These are phyloP conservation scores for Abrostola tripartita DNA, from an alignment of 2,888 invertebrate species.

Conservation along the genomic window DNA sequence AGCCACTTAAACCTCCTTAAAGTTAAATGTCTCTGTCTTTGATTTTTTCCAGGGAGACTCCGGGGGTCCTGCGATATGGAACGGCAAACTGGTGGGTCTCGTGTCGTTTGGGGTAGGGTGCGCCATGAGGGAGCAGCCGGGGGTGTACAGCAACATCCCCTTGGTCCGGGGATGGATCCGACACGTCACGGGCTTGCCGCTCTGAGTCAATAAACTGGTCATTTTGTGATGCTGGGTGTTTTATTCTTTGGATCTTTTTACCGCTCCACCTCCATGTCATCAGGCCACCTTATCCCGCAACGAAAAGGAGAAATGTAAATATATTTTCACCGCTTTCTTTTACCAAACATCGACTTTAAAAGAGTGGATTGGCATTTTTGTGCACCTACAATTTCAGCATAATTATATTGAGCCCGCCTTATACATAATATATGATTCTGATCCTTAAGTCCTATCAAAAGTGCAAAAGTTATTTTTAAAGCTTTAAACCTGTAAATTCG, in stretches of 20 bases:
- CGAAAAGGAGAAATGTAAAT: no score
- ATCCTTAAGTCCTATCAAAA: no score
- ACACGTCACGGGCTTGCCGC: conserved; percentile 73
- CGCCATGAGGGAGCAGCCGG: conserved; percentile 83
- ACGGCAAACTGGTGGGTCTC: conserved; percentile 83
- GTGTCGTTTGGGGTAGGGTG: conserved; percentile 89
- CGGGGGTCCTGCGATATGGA: conserved; percentile 85
- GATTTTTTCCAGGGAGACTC: conserved; percentile 83
- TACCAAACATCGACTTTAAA: no score
- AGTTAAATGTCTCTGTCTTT: neutral
- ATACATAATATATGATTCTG: no score
- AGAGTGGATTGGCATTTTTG: no score
- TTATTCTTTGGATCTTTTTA: neutral
- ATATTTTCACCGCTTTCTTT: no score
- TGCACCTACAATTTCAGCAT: no score
- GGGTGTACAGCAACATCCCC: conserved; percentile 87
- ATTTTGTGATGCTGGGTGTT: neutral
- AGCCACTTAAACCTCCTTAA: neutral
- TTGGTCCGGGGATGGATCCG: conserved; percentile 78
- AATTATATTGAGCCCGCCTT: no score
- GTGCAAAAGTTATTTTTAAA: no score
- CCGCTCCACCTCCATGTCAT: neutral
- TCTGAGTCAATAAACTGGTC: conserved; percentile 57
- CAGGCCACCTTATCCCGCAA: no score
- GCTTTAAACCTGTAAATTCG: no score